Evolutionary conservation across 1,140 invertebrate genomes (phyloP), one percentile per base, ranked within the genome.

Genomic region (Epicauta chinensis): DNA sequence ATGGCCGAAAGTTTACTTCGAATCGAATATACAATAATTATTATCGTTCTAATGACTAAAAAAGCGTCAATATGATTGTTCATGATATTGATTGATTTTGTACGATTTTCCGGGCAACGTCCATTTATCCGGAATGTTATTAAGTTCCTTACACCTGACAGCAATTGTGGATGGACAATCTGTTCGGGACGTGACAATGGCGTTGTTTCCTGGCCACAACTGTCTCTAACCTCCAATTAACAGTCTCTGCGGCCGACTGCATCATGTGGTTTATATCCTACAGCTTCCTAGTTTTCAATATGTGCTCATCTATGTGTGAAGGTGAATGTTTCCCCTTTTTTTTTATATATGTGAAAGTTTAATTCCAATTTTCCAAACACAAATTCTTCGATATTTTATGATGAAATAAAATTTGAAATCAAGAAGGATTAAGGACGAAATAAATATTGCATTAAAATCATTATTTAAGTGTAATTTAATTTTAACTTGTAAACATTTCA

Each of bases 111-210:
- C 14, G 9, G 14, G 13, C 36, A 13, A 3, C 29, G 30, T 32
- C 43, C 32, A 45, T 32, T 45, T 7, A 23, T 23, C 23, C 32
- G 43, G 29, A 45, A 32, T 23, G 23, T 23, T 23, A 23, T 23
- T 23, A 23, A 23, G 23, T 23, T 23, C 23, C 51, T 46, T 53
- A 40, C 49, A 55, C 48, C 48, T 55, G 48, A 42, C 48, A 39
- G 43, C 41, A 16, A 14, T 51, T 30, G 14, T 31, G 41, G 47
- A 55, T 49, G 48, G 53, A 41, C 45, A 46, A 51, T 55, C 53
- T 55, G 53, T 46, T 51, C 47, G 38, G 36, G 48, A 55, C 53
- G 53, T 55, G 53, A 55, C 48, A 55, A 55, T 55, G 53, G 53
- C 53, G 48, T 51, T 40, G 47, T 55, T 39, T 51, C 53, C 53